Evolutionary conservation across 2,113 vertebrate genomes (phyloP).

Genomic region (Cebus imitator): DNA sequence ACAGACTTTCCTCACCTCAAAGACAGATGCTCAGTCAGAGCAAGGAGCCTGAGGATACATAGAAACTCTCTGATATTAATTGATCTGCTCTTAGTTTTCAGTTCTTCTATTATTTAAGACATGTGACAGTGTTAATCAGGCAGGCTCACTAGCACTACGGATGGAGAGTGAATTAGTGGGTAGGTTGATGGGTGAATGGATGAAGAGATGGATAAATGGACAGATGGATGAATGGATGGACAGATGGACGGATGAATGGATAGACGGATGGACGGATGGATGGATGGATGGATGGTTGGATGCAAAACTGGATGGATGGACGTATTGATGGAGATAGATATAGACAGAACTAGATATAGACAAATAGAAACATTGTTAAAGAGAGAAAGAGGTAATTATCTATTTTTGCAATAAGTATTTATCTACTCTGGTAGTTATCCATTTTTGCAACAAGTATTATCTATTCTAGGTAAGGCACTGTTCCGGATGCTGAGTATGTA

Average conservation of each 20-base stretch:
- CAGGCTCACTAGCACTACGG: neutral
- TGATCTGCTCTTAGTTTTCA: neutral
- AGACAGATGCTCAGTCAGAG: conserved; percentile 39
- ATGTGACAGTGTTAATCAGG: neutral
- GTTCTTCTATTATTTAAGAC: conserved; percentile 43
- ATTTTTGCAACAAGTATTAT: neutral
- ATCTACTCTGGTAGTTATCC: neutral
- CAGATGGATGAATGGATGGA: too few relatives aligned
- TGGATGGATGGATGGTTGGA: accelerated
- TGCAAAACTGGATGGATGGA: neutral
- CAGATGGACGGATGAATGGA: neutral
- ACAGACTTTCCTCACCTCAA: neutral
- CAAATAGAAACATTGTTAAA: neutral
- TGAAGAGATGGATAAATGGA: neutral
- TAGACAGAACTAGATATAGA: neutral
- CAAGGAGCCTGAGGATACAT: neutral
- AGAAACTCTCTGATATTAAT: neutral
- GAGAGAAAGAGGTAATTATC: neutral
- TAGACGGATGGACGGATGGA: accelerated
- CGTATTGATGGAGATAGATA: too few relatives aligned
- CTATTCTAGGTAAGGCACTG: neutral
- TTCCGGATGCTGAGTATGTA: neutral
- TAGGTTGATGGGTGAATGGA: neutral
- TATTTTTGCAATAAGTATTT: neutral
- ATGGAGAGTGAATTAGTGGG: too few relatives aligned